Evolutionary conservation across 2,888 invertebrate species (phyloP), one percentile per base, ranked within the genome.

Genomic region (Acrobeloides nanus): DNA sequence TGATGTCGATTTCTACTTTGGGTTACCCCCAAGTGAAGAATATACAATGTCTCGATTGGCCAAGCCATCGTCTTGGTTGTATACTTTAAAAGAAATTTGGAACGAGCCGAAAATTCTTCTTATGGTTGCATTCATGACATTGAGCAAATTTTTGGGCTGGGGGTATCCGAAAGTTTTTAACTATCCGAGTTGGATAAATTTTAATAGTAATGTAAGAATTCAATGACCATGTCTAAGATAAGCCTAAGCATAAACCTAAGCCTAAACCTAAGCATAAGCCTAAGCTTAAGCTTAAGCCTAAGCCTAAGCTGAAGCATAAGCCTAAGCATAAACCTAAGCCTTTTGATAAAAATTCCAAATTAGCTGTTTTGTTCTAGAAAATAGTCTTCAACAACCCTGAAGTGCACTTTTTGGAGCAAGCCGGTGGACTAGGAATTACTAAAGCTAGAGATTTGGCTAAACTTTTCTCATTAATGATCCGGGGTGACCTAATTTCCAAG

Each of bases 1-100:
- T 72, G 73, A 57, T 38, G 66, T 74, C 38, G 74, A 74, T 46
- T 75, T 74, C 55, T 64, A 63, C 47, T 66, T 74, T 35, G 75
- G 75, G n/a, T 57, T 73, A 20, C 62, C 69, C 15, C 48, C 57
- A 2, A 50, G 57, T 8, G 64, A 70, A 43, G 62, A 67, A 35
- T 62, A 71, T 43, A 64, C 68, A 7, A 70, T 72, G 6, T 66
- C 70, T 23, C 53, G 72, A n/a, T 56, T 73, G 6, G 57, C 66
- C 5, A 57, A 62, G 52, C 63, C 71, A 6, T 42, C 58, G 0
- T 55, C 51, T 10, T 49, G 55, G 12, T 61, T 39, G 57, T 64
- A 66, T 38, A 47, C 66, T 18, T 46, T 68, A 35, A 58, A 64
- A 21, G 71, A 72, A 46, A 62, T 71, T 26, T 27, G 64, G 4